phyloP scores from a whole-genome alignment of 2,888 invertebrate species.

The Pollenia amentaria region DNA sequence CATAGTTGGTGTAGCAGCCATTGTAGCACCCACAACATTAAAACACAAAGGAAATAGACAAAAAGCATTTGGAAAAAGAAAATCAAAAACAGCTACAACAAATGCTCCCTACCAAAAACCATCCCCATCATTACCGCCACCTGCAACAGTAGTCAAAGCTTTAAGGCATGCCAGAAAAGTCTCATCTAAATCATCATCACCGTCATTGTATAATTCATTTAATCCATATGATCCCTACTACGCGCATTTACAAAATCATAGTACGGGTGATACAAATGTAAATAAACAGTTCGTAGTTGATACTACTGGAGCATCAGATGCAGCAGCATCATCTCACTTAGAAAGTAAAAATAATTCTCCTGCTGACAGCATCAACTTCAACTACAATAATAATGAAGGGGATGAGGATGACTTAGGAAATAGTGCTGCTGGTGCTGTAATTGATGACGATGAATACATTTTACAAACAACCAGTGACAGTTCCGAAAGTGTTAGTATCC shows the following conservation, averaged over 20 bases:
- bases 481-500: constrained; percentile 54
- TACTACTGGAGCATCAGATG: constrained; percentile 70
- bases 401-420: constrained; percentile 69
- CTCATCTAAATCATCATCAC: constrained; percentile 37
- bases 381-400: constrained; percentile 6
- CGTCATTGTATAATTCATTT: constrained; percentile 76
- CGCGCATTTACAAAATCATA: constrained; percentile 77
- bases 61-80: constrained; percentile 22
- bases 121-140: constrained; percentile 17
- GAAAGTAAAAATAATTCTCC: constrained; percentile 29
- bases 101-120: constrained; percentile 39
- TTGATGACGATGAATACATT: constrained; percentile 29
- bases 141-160: constrained; percentile 21
- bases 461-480: constrained; percentile 28
- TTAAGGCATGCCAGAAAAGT: constrained; percentile 13
- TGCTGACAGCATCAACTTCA: constrained; percentile 11
- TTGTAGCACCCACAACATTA: constrained; percentile 18
- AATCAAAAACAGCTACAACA: constrained; percentile 40
- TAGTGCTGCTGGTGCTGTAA: constrained; percentile 48
- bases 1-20: background rate
- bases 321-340: constrained; percentile 43
- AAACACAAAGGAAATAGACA: constrained; percentile 52
- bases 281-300: constrained; percentile 58
- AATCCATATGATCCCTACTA: constrained; percentile 81
- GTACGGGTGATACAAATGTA: constrained; percentile 73